A percentile compares a stretch with the other conserved stretches of the same genome.
Conservation (phyloP, 2,113 vertebrate genomes). For the Pachycephala philippinensis region DNA sequence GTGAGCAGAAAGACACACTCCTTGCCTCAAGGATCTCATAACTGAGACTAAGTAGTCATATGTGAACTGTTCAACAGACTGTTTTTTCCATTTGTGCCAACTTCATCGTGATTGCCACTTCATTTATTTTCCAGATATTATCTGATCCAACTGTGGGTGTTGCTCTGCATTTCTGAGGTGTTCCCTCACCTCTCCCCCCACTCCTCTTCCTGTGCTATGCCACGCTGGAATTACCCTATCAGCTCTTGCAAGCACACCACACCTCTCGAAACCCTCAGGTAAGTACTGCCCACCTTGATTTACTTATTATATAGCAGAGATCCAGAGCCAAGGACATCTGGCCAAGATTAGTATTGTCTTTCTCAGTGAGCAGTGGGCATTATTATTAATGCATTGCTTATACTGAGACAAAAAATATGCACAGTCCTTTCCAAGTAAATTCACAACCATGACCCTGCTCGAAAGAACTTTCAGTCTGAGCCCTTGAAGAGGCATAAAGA, state of each 20-base stretch:
- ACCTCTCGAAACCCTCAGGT: constrained; percentile 29
- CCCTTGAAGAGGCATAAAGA: not conserved
- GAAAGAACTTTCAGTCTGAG: not conserved
- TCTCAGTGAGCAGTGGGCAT: not conserved
- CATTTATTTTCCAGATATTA: constrained; percentile 13
- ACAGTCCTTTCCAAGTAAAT: not conserved
- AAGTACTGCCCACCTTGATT: not conserved
- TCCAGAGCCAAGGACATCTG: not conserved
- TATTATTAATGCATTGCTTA: not conserved
- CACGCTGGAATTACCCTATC: constrained; percentile 31
- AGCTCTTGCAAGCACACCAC: constrained; percentile 39
- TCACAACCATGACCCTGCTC: not conserved
- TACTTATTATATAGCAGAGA: not conserved
- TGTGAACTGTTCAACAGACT: not conserved
- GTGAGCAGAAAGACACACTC: not conserved
- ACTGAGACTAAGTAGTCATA: not conserved
- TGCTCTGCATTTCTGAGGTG: constrained; percentile 46
- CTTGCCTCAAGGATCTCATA: not conserved
- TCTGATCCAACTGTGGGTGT: constrained; percentile 42
- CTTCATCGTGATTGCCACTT: not conserved
- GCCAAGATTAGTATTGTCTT: not conserved
- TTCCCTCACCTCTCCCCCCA: constrained; percentile 34
- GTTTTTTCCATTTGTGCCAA: not conserved
- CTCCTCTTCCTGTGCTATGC: constrained; percentile 61
- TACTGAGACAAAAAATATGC: not conserved